Percentiles rank a stretch among this genome's conserved stretches.
Conservation (phyloP, 92 coral and sea anemone species). For the Paramuricea clavata region DNA sequence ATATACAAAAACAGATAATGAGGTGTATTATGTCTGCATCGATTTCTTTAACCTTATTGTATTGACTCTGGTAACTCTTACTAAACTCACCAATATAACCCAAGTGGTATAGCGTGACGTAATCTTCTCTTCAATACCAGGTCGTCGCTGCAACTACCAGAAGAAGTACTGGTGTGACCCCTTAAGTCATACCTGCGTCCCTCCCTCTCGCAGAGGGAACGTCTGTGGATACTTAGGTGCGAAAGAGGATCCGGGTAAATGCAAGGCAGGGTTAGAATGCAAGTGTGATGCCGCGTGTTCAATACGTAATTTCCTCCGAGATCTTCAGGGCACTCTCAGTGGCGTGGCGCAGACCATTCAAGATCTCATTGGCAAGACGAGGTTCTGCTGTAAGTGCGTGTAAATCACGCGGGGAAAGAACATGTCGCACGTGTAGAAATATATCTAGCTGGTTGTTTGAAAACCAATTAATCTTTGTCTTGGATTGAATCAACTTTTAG, state of each 20-base stretch:
- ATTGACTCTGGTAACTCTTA: no score
- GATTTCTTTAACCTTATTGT: no score
- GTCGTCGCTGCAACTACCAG: conserved; percentile 32
- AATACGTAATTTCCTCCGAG: conserved; percentile 5
- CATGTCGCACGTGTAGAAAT: neutral
- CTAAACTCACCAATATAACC: no score
- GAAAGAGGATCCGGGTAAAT: conserved; percentile 28
- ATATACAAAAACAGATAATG: no score
- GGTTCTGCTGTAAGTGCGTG: conserved; percentile 46
- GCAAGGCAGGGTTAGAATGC: conserved; percentile 20
- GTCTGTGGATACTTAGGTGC: conserved; percentile 48
- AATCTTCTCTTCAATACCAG: no score
- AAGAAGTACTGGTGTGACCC: conserved; percentile 38
- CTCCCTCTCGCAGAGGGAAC: conserved; percentile 43
- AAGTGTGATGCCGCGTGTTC: conserved; percentile 37
- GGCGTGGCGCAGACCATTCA: conserved; percentile 33
- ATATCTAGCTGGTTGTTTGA: neutral
- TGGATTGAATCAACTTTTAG: no score
- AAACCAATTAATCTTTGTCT: neutral
- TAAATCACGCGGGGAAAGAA: neutral
- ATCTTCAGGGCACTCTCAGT: conserved; percentile 29
- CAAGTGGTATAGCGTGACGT: no score
- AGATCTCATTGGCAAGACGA: conserved; percentile 40
- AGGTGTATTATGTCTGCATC: no score
- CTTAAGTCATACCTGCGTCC: conserved; percentile 20